These are phyloP conservation scores for Monomorium pharaonis DNA, from an alignment of 1,140 invertebrate genomes.

Conservation along the genomic window DNA sequence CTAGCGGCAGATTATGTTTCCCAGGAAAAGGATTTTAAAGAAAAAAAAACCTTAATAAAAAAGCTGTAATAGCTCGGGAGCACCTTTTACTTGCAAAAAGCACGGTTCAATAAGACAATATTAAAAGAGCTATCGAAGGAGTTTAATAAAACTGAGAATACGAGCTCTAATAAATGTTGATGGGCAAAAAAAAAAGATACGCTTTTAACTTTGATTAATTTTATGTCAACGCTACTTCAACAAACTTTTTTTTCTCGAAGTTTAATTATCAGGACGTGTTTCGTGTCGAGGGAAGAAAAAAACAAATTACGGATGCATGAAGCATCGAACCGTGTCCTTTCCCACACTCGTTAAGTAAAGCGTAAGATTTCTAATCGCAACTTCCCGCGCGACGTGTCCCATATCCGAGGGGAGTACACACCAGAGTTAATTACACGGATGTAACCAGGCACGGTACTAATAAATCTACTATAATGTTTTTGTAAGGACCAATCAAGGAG, in stretches of 20 bases:
- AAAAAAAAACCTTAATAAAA: background rate
- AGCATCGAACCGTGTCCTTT: background rate
- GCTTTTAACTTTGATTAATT: conserved; percentile 14
- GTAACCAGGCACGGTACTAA: background rate
- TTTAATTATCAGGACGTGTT: conserved; percentile 5
- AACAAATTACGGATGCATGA: background rate
- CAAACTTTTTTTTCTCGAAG: background rate
- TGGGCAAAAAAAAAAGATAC: background rate
- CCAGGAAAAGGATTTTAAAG: background rate
- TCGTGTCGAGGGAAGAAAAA: background rate
- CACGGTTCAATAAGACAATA: background rate
- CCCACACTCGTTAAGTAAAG: background rate
- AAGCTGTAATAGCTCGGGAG: background rate
- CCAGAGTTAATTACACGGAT: conserved; percentile 7
- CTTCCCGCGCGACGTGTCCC: background rate
- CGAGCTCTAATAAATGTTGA: background rate
- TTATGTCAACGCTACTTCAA: background rate
- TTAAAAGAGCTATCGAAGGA: background rate
- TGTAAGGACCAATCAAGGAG: conserved; percentile 25
- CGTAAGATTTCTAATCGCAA: background rate
- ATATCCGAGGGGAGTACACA: background rate
- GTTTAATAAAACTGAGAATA: background rate
- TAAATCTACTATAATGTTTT: conserved; percentile 27
- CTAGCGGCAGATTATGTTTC: background rate
- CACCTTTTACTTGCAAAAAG: background rate